Evolutionary conservation across 2,113 vertebrate species (phyloP).

Genomic region (Lipotes vexillifer): DNA sequence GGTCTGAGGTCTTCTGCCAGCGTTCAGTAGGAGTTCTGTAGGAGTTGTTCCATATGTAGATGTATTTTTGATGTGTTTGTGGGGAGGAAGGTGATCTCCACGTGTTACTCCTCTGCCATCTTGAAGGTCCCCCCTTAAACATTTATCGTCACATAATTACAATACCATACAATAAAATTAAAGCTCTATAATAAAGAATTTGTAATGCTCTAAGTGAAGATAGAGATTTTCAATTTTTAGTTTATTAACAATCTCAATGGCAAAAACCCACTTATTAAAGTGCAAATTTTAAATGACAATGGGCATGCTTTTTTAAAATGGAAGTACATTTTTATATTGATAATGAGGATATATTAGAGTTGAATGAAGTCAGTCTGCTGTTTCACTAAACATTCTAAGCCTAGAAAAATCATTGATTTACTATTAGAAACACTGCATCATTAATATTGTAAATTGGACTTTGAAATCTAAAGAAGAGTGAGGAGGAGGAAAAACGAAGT

Average conservation of each 20-base stretch:
- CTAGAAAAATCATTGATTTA: neutral
- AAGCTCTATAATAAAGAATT: neutral
- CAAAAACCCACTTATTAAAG: neutral
- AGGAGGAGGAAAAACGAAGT: accelerated
- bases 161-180: neutral
- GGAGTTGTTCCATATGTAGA: too few relatives aligned
- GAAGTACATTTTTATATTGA: neutral
- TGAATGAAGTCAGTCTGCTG: neutral
- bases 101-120: too few relatives aligned
- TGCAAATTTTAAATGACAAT: neutral
- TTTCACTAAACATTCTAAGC: neutral
- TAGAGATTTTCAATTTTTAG: neutral
- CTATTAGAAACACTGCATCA: neutral
- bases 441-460: neutral
- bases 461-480: neutral
- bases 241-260: neutral
- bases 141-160: too few relatives aligned
- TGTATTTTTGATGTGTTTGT: too few relatives aligned
- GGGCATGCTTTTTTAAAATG: neutral
- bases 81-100: too few relatives aligned
- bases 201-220: neutral
- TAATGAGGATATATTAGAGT: neutral
- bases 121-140: too few relatives aligned
- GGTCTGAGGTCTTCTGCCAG: too few relatives aligned
- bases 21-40: too few relatives aligned